Evolutionary conservation across 1,140 invertebrate species (phyloP).

Genomic region (Drosophila sucinea): DNA sequence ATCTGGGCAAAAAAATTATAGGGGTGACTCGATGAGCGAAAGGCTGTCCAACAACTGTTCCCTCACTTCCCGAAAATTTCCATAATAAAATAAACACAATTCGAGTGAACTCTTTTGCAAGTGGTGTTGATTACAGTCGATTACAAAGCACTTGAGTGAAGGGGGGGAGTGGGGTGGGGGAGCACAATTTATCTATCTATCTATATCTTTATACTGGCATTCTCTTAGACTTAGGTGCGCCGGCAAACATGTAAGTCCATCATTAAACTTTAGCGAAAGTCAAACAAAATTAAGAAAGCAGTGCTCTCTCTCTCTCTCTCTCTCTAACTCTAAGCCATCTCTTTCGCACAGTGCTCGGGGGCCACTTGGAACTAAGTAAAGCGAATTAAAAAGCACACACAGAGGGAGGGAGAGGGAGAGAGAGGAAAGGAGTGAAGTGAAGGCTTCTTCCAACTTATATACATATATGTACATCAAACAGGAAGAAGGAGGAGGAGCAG

Average conservation of each 20-base stretch:
- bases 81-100: constrained; percentile 21
- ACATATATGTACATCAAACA: constrained; percentile 25
- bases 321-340: neutral
- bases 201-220: constrained; percentile 19
- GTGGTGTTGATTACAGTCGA: constrained; percentile 71
- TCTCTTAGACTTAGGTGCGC: constrained; percentile 54
- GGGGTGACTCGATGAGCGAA: neutral
- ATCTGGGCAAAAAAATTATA: neutral
- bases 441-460: constrained; percentile 16
- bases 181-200: neutral
- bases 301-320: constrained; percentile 15
- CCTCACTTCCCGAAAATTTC: neutral
- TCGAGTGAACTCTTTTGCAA: constrained; percentile 29
- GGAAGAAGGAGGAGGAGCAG: constrained; percentile 29
- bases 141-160: constrained; percentile 63
- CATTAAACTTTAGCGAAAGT: constrained; percentile 76
- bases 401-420: constrained; percentile 36
- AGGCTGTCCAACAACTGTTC: neutral
- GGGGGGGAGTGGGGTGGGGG: neutral
- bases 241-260: constrained; percentile 54
- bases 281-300: constrained; percentile 75
- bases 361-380: constrained; percentile 64
- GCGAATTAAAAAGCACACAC: constrained; percentile 73
- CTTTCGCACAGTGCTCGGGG: constrained; percentile 37
- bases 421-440: constrained; percentile 15